Evolutionary conservation across 2,888 invertebrate genomes (phyloP).

Genomic region (Caenorhabditis macrosperma): DNA sequence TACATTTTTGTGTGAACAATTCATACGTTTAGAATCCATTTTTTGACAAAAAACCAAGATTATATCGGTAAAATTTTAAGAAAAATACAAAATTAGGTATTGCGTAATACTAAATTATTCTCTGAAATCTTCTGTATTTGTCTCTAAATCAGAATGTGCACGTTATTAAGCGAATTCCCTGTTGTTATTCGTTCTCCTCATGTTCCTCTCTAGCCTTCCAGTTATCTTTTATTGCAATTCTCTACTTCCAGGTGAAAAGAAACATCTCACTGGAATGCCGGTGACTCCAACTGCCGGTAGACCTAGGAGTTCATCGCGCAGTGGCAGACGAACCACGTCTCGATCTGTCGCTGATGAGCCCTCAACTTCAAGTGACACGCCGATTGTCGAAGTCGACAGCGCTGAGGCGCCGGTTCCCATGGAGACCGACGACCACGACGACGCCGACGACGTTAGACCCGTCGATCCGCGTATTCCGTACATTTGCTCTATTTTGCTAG

Average conservation of each 20-base stretch:
- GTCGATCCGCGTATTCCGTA: constrained; percentile 7
- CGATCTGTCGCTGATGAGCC: constrained; percentile 35
- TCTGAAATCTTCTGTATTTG: not conserved
- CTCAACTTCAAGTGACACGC: constrained; percentile 28
- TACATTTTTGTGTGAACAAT: not conserved
- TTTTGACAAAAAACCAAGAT: constrained; percentile 9
- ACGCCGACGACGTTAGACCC: not conserved
- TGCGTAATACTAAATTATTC: not conserved
- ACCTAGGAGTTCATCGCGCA: constrained; percentile 13
- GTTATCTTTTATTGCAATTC: not conserved
- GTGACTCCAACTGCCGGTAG: constrained; percentile 12
- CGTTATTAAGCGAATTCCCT: too few species aligned
- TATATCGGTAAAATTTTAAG: not conserved
- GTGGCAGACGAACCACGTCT: constrained; percentile 20
- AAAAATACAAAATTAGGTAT: not conserved
- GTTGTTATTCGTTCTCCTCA: too few species aligned
- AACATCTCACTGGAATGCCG: constrained; percentile 33
- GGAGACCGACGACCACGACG: constrained; percentile 2
- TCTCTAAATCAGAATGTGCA: too few species aligned
- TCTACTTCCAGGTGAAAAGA: not conserved
- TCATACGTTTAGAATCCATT: not conserved
- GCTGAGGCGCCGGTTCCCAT: constrained; percentile 9
- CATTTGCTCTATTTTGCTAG: constrained; percentile 14
- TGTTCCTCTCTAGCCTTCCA: too few species aligned
- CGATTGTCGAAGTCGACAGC: not conserved